Evolutionary conservation across 2,113 vertebrate genomes (phyloP).

Genomic region (Pomatorhinus ruficollis): DNA sequence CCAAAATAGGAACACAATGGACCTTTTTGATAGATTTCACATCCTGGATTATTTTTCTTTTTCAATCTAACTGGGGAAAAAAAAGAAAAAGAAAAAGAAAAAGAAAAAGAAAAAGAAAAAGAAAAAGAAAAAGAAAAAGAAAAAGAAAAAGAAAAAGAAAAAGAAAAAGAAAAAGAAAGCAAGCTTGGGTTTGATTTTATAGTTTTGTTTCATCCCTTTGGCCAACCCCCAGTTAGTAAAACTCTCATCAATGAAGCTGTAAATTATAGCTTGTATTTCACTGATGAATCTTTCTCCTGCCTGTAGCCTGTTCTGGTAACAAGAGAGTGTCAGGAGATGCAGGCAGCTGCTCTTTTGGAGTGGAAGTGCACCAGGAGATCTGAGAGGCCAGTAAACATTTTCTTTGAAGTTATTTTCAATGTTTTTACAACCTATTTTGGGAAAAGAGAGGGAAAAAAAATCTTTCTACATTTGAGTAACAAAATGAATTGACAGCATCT

Average conservation of each 20-base stretch:
- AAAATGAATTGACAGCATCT: neutral
- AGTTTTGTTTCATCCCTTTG: neutral
- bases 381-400: neutral
- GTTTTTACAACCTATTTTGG: neutral
- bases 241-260: neutral
- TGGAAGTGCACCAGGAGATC: neutral
- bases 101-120: fast-evolving
- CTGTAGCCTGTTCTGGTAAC: neutral
- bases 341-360: neutral
- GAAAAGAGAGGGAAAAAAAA: neutral
- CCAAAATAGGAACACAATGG: fast-evolving
- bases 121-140: fast-evolving
- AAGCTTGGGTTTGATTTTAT: neutral
- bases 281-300: neutral
- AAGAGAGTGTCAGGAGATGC: neutral
- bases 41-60: neutral
- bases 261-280: neutral
- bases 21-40: neutral
- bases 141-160: fast-evolving
- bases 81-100: fast-evolving
- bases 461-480: neutral
- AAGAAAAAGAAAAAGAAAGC: fast-evolving
- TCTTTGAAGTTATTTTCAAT: neutral
- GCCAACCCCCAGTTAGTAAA: neutral
- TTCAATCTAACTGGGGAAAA: neutral